Base-by-base conservation (phyloP, 2,888 invertebrate genomes). In the Tineola bisselliella region DNA sequence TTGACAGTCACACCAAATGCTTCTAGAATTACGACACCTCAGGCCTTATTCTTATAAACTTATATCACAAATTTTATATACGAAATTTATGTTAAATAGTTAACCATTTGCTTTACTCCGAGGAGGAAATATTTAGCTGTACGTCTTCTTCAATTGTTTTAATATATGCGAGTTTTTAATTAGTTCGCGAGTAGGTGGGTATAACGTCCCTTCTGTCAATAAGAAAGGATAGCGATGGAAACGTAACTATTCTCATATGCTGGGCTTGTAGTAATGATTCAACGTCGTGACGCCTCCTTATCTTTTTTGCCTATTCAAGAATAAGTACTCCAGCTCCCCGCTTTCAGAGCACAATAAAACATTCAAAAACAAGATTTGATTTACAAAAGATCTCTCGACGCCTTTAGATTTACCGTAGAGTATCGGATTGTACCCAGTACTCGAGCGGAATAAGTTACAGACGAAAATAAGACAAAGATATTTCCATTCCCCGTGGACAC, bases 311-410 rank as follows among this genome's bases (percentile, higher is more conserved):
- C 38, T 38, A 38, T 12, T n/a, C 38, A n/a, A 38, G 38, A 38
- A 38, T 38, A 38, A 38, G 38, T 10, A 3, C 5, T 48, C 48
- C 2, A 15, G 15, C 8, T 3, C 48, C 18, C 18, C 56, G 25
- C 25, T 30, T 56, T 30, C 4, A 70, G 71, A 73, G 71, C 71
- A 75, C 77, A 77, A 79, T 78, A 77, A 71, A 75, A 74, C 72
- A 75, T 75, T 76, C 73, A 72, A 76, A 75, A 76, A 76, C 73
- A 74, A 71, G 74, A 75, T 77, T 76, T 76, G 73, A 73, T 75
- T 73, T 70, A 71, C 66, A 71, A 74, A 71, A 69, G 59, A 58
- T 58, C 58, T 58, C 33, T 17, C 31, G 56, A 56, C 48, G 17
- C 48, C 48, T 48, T 48, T 17, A 17, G 25, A 25, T 25, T 25